Evolutionary conservation across 2,888 invertebrate species (phyloP).

Genomic region (Microctonus hyperodae): DNA sequence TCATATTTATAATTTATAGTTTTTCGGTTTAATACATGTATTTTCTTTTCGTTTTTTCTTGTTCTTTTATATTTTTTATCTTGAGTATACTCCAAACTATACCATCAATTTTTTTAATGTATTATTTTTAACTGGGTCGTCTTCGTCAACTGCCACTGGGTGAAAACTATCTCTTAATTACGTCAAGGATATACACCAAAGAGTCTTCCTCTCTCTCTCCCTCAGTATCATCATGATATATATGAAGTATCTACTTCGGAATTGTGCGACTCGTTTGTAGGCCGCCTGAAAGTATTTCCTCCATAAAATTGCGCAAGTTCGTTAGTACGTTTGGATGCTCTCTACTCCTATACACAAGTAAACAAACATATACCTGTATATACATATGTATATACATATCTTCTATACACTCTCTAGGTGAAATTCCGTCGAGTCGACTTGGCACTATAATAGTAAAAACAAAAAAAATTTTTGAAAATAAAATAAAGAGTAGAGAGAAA

Average conservation of each 20-base stretch:
- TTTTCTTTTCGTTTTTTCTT: background rate
- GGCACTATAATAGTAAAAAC: background rate
- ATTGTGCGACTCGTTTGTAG: conserved; percentile 10
- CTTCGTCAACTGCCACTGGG: conserved; percentile 6
- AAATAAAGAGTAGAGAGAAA: background rate
- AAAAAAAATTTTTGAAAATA: background rate
- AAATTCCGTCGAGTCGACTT: conserved; percentile 21
- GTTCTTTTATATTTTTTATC: too few species aligned
- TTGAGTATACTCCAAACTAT: too few species aligned
- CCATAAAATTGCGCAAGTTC: conserved; percentile 37
- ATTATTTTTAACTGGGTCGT: conserved; percentile 23
- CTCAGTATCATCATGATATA: conserved; percentile 30
- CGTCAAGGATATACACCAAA: conserved; percentile 12
- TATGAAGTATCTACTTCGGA: conserved; percentile 18
- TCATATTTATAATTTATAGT: background rate
- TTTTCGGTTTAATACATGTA: background rate
- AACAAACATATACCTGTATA: background rate
- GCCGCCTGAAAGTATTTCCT: conserved; percentile 4
- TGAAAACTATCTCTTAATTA: conserved; percentile 23
- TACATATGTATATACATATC: background rate
- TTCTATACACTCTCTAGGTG: conserved; percentile 17
- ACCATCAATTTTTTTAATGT: too few species aligned
- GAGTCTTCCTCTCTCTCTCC: conserved; percentile 30
- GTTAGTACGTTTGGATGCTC: conserved; percentile 39
- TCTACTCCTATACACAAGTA: background rate